Percentiles rank a stretch among this genome's conserved stretches.
phyloP scores from a whole-genome alignment of 1,140 invertebrate species.

The Drosophila sp. region DNA sequence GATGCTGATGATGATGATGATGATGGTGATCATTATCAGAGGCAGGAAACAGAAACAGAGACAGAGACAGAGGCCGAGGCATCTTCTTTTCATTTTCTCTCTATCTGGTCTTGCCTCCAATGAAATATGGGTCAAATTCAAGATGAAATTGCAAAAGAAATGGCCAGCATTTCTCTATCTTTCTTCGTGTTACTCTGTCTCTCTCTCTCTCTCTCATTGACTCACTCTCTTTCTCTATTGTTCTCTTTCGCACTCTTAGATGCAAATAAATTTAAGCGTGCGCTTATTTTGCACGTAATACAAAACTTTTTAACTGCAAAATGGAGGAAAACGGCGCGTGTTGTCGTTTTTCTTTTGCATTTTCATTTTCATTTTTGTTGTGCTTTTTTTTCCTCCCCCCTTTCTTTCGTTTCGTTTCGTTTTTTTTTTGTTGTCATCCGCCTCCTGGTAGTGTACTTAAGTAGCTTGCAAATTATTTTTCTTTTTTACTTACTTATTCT shows the following conservation, averaged over 20 bases:
- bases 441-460: constrained; percentile 38
- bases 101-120: constrained; percentile 33
- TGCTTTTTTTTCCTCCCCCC: constrained; percentile 12
- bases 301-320: constrained; percentile 61
- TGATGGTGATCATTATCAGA: constrained; percentile 54
- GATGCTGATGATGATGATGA: constrained; percentile 36
- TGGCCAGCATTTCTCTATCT: constrained; percentile 30
- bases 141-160: constrained; percentile 56
- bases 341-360: constrained; percentile 58
- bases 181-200: constrained; percentile 11
- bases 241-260: constrained; percentile 16
- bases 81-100: constrained; percentile 13
- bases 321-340: constrained; percentile 57
- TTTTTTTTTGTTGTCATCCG: constrained; percentile 52
- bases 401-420: too few relatives aligned
- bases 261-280: constrained; percentile 64
- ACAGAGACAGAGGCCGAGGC: constrained; percentile 1
- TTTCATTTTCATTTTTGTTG: constrained; percentile 27
- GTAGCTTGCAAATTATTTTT: constrained; percentile 63
- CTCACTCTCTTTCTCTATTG: background rate
- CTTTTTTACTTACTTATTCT: constrained; percentile 14
- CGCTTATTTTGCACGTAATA: constrained; percentile 72
- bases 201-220: background rate
- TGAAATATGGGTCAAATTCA: constrained; percentile 70
- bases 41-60: constrained; percentile 6